Base-by-base conservation (phyloP, 2,888 invertebrate species). In the Tetropium fuscum region DNA sequence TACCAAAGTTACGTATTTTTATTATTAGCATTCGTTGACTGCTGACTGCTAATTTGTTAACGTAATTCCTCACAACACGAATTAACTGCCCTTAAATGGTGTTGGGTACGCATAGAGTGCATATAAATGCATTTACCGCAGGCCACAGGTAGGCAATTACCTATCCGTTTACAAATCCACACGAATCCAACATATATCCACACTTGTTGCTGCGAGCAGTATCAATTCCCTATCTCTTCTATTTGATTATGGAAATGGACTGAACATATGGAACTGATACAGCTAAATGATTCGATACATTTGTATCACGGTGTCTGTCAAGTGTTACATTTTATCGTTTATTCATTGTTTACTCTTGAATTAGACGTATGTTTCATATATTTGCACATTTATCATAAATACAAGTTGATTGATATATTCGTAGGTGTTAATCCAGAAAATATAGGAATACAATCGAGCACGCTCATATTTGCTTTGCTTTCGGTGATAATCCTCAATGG, bases 221-320 rank as follows among this genome's bases (percentile, higher is more conserved):
- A 58, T 60, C 53, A 44, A 62, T 61, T 62, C 63, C 57, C 53
- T 64, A 64, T 64, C 63, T 66, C 54, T 63, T 67, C 47, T 69
- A 72, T 72, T 73, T 71, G 70, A 71, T 72, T 70, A 72, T 74
- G 72, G 71, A 74, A 73, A 74, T 74, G 72, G 72, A 66, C 70
- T 59, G 71, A 75, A 72, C 76, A 76, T 74, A 76, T 76, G 76
- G 69, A 63, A 69, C 71, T 72, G 75, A 75, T 76, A 75, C 53
- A 60, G 64, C 56, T 70, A 71, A 73, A 71, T 68, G 64, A 68
- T 68, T 62, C 60, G 68, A 69, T 70, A 66, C 66, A 66, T 66
- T 68, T 66, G 64, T 63, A 67, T 63, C 67, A 45, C 60, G 40
- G 60, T 68, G 64, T 60, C 60, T 60, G 62, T 68, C 63, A 51